Evolutionary conservation across 1,140 invertebrate species (phyloP).

Genomic region (Drosophila guanche): DNA sequence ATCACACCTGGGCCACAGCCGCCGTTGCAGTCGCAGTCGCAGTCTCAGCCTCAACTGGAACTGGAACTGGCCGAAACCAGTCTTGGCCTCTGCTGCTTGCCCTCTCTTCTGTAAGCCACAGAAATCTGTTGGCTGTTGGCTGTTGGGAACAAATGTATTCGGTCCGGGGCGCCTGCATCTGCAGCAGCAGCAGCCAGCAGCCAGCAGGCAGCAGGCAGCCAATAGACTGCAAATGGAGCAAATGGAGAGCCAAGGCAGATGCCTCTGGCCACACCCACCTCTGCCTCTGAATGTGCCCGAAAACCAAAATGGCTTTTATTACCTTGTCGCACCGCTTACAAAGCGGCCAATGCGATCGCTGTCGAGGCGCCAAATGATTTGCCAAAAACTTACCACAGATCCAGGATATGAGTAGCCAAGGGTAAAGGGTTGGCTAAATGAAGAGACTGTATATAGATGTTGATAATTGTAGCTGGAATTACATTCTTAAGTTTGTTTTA

Average conservation of each 20-base stretch:
- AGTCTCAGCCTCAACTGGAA: conserved; percentile 36
- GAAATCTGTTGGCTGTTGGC: conserved; percentile 30
- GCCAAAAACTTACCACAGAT: conserved; percentile 18
- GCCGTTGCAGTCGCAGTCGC: conserved; percentile 33
- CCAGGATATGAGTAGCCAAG: not conserved
- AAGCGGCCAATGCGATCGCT: conserved; percentile 25
- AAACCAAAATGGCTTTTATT: conserved; percentile 80
- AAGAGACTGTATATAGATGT: conserved; percentile 6
- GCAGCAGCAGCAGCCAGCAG: conserved; percentile 32
- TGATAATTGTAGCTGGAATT: no score
- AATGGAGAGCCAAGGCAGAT: conserved; percentile 60
- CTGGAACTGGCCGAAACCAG: conserved; percentile 53
- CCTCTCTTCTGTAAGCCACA: conserved; percentile 16
- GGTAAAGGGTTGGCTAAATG: not conserved
- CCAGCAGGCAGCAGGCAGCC: conserved; percentile 38
- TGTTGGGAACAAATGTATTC: conserved; percentile 68
- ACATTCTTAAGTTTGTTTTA: no score
- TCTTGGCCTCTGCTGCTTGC: conserved; percentile 55
- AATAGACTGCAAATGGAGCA: conserved; percentile 82
- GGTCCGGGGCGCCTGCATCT: conserved; percentile 67
- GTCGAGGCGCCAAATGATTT: conserved; percentile 56
- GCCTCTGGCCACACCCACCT: conserved; percentile 74
- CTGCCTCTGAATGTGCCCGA: conserved; percentile 23
- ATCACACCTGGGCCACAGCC: conserved; percentile 73
- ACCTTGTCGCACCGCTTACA: conserved; percentile 57